Conservation (phyloP, 2,888 invertebrate genomes). For the Cosmorhoe ocellata region DNA sequence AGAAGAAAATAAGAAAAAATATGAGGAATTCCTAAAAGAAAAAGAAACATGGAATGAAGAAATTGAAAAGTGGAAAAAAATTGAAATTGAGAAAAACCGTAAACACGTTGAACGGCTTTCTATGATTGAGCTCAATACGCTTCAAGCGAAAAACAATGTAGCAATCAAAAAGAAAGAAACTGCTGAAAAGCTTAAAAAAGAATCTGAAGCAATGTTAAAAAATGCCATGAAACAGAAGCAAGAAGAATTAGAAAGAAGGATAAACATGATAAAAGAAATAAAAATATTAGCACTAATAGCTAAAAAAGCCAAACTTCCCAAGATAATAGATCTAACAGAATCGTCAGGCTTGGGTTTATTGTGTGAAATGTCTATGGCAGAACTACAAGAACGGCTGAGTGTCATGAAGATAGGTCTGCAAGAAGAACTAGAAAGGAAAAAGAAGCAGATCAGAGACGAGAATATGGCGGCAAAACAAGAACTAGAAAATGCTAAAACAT, state of each 20-base stretch:
- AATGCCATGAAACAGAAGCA: slow-evolving; percentile 70
- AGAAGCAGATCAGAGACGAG: slow-evolving; percentile 63
- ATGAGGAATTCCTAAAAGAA: slow-evolving; percentile 75
- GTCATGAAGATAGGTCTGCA: slow-evolving; percentile 75
- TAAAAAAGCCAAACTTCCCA: slow-evolving; percentile 73
- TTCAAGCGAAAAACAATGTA: slow-evolving; percentile 56
- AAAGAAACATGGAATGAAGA: slow-evolving; percentile 70
- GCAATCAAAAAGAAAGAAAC: slow-evolving; percentile 56
- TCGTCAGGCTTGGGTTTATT: slow-evolving; percentile 81
- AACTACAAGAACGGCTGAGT: slow-evolving; percentile 80
- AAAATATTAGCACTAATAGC: slow-evolving; percentile 74
- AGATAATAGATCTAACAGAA: slow-evolving; percentile 83
- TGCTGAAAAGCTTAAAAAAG: slow-evolving; percentile 58
- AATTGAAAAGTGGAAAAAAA: slow-evolving; percentile 76
- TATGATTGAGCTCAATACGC: slow-evolving; percentile 53
- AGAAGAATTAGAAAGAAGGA: slow-evolving; percentile 73
- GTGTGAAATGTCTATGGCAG: slow-evolving; percentile 85
- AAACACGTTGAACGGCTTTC: slow-evolving; percentile 68
- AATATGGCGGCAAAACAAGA: slow-evolving; percentile 70
- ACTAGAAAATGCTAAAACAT: slow-evolving; percentile 70
- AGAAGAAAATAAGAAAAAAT: slow-evolving; percentile 75
- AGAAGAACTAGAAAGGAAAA: slow-evolving; percentile 79
- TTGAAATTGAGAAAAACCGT: slow-evolving; percentile 75
- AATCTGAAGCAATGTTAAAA: slow-evolving; percentile 54
- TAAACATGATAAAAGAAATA: slow-evolving; percentile 78